Evolutionary conservation across 2,888 invertebrate species (phyloP).

Genomic region (Lampropteryx suffumata): DNA sequence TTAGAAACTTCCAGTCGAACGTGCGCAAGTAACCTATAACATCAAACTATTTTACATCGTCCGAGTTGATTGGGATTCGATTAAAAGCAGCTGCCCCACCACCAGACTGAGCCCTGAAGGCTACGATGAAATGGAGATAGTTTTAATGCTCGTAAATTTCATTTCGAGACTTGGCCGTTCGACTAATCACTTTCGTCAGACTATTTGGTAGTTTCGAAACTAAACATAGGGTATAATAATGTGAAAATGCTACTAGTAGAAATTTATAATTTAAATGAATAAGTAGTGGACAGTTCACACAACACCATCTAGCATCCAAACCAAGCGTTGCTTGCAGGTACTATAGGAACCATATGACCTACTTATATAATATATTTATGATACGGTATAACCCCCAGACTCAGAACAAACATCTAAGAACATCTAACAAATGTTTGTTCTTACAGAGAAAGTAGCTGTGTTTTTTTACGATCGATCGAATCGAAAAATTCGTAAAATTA

Average conservation of each 20-base stretch:
- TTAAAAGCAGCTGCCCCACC: slow-evolving; percentile 70
- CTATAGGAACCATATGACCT: too few species aligned
- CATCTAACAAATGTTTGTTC: too few species aligned
- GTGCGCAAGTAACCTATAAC: slow-evolving; percentile 37
- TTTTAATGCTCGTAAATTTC: slow-evolving; percentile 80
- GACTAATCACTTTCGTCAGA: slow-evolving; percentile 68
- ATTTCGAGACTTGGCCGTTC: slow-evolving; percentile 63
- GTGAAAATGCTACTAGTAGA: slow-evolving; percentile 22
- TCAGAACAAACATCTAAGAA: too few species aligned
- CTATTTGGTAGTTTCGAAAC: slow-evolving; percentile 64
- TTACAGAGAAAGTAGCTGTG: too few species aligned
- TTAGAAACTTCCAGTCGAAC: neutral
- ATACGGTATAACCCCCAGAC: too few species aligned
- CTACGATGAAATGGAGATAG: slow-evolving; percentile 75
- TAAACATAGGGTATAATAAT: slow-evolving; percentile 40
- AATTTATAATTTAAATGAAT: neutral
- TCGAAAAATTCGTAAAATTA: too few species aligned
- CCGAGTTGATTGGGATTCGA: slow-evolving; percentile 76
- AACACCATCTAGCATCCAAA: too few species aligned
- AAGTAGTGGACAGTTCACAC: too few species aligned
- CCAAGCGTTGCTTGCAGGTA: too few species aligned
- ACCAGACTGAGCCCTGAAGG: slow-evolving; percentile 61
- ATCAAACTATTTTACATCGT: slow-evolving; percentile 72
- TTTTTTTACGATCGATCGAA: too few species aligned
- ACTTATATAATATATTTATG: too few species aligned